Percentiles rank a stretch among this genome's conserved stretches.
Evolutionary conservation across 2,888 invertebrate genomes (phyloP).

Genomic region (Diachrysia chrysitis): DNA sequence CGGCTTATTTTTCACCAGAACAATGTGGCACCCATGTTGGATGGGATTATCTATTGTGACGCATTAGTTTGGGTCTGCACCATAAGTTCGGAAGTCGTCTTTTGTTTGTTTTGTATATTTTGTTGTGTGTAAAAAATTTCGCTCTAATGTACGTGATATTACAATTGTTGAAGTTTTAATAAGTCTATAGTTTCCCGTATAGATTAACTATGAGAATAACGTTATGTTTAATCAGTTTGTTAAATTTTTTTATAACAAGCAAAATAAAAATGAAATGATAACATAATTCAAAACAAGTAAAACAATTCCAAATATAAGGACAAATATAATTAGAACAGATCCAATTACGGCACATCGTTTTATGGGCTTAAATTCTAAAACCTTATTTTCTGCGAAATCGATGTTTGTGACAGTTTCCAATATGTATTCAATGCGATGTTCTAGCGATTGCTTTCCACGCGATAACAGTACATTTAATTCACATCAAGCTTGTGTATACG

Average conservation of each 20-base stretch:
- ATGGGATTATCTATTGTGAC: constrained; percentile 50
- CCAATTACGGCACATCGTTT: background rate
- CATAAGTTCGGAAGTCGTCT: constrained; percentile 29
- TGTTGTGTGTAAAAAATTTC: background rate
- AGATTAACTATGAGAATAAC: no score
- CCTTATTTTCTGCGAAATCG: constrained; percentile 33
- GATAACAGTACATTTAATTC: constrained; percentile 44
- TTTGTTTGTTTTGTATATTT: constrained; percentile 28
- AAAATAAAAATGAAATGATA: no score
- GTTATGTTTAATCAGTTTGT: no score
- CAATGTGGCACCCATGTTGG: constrained; percentile 45
- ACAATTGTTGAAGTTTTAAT: no score
- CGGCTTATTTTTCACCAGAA: constrained; percentile 49
- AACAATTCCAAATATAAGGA: background rate
- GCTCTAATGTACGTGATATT: no score
- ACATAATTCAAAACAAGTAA: background rate
- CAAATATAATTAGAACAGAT: background rate
- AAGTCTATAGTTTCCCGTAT: no score
- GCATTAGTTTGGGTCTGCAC: constrained; percentile 38
- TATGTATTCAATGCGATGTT: constrained; percentile 25
- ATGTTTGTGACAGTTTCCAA: constrained; percentile 27
- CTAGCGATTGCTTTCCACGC: constrained; percentile 20
- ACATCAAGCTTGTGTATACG: constrained; percentile 40
- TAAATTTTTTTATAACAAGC: no score
- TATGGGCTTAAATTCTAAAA: background rate